Evolutionary conservation across 2,888 invertebrate species (phyloP), one percentile per base, ranked within the genome.

Genomic region (Antitype chi): DNA sequence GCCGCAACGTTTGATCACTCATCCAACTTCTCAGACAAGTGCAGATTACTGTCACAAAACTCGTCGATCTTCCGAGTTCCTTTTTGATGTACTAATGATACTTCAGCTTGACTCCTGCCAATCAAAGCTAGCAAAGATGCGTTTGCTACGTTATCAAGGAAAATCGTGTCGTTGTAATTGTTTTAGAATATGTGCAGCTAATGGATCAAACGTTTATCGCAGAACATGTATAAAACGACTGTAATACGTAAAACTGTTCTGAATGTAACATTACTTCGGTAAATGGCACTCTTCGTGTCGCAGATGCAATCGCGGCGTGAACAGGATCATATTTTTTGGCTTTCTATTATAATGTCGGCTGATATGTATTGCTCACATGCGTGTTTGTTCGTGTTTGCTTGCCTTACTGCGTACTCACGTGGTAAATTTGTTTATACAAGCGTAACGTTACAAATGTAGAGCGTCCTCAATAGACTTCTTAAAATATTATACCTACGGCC

Each of bases 261-360:
- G 15, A 68, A 49, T 71, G 53, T 63, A 68, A 69, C 67, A 78
- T 82, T n/a, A 63, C 38, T 68, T 15, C 43, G n/a, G 74, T 47
- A 15, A 70, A 47, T 9, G 47, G 9, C 67, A 62, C n/a, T 38
- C 62, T 11, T 62, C 57, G 67, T 63, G 81, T 79, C 60, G 53
- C 60, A 49, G 74, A 74, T 70, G 32, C 25, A 32, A 64, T 84
- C 84, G 70, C 59, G 17, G 7, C 28, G 25, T 53, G 43, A 63
- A 80, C 70, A 70, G 67, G 59, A 70, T 49, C 74, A 60, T 84
- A 80, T n/a, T 70, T 82, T 70, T 79, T n/a, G 17, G 72, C 79
- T 83, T 70, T 83, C 84, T 67, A 70, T 62, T 63, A 25, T 59
- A 79, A 79, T 63, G 74, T 73, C 38, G 49, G 20, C 15, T 59